A percentile compares a stretch with the other conserved stretches of the same genome.
These are phyloP conservation scores for Tetramorium alpestre DNA, from an alignment of 1,140 invertebrate species.

Conservation along the genomic window DNA sequence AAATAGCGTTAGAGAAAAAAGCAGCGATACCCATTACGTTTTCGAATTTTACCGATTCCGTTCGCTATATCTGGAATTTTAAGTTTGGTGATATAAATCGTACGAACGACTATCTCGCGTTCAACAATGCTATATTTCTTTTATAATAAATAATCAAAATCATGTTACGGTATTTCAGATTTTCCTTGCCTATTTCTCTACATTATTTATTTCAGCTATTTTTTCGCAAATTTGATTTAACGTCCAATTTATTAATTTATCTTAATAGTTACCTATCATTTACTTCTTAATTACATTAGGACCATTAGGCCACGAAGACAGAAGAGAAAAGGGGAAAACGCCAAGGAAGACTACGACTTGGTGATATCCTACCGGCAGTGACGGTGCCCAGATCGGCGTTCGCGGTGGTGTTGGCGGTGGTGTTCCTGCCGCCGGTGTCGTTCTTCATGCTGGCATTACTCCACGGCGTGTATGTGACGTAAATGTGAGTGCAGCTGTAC, in stretches of 20 bases:
- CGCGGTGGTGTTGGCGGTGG: slow-evolving; percentile 22
- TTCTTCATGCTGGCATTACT: slow-evolving; percentile 72
- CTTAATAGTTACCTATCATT: too few species aligned
- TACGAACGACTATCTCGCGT: not conserved
- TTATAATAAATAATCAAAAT: not conserved
- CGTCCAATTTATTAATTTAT: not conserved
- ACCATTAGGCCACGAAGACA: too few species aligned
- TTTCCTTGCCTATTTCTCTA: not conserved
- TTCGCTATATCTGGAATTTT: not conserved
- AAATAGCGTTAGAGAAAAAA: not conserved
- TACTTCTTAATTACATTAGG: too few species aligned
- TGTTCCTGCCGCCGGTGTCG: slow-evolving; percentile 58
- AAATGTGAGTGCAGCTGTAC: slow-evolving; percentile 94
- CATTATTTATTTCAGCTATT: not conserved
- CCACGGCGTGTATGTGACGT: slow-evolving; percentile 90
- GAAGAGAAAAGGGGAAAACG: not conserved
- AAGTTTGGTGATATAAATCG: not conserved
- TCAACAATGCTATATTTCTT: not conserved
- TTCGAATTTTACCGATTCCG: not conserved
- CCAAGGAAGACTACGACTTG: not conserved
- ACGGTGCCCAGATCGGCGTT: slow-evolving; percentile 44
- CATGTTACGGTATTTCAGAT: not conserved
- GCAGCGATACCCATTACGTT: not conserved
- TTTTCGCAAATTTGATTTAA: not conserved
- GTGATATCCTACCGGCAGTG: slow-evolving; percentile 62